Evolutionary conservation across 1,140 invertebrate species (phyloP).

Genomic region (Panulirus ornatus): DNA sequence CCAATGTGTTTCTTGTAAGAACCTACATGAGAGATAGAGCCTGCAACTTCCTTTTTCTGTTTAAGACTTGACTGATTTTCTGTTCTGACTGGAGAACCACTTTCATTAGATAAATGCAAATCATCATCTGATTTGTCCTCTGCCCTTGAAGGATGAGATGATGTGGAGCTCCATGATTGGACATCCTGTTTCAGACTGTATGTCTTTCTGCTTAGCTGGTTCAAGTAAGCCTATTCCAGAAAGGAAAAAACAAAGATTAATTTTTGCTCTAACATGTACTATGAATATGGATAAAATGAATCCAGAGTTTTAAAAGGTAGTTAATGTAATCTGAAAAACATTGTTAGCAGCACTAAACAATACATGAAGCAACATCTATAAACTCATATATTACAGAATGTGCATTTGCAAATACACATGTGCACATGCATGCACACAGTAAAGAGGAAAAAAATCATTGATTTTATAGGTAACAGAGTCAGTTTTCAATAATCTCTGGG

Average conservation of each 20-base stretch:
- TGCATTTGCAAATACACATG: no score
- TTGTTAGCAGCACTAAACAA: no score
- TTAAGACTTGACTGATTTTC: background rate
- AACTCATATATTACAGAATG: no score
- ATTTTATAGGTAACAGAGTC: no score
- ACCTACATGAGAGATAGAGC: constrained; percentile 3
- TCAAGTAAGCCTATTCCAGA: constrained; percentile 40
- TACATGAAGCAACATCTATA: no score
- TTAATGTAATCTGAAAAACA: no score
- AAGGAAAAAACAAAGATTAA: background rate
- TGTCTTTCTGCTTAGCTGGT: constrained; percentile 46
- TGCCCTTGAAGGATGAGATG: background rate
- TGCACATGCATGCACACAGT: no score
- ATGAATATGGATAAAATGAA: no score
- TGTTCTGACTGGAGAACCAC: background rate
- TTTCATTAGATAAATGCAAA: background rate
- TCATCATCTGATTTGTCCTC: background rate
- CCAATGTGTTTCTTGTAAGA: constrained; percentile 21
- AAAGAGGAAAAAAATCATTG: no score
- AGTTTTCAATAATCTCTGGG: no score
- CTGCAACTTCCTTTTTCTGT: constrained; percentile 4
- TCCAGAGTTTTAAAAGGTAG: no score
- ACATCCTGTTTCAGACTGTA: constrained; percentile 26
- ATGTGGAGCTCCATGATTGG: background rate
- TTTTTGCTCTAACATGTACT: background rate